These are phyloP conservation scores for Cathartes aura DNA, from an alignment of 2,113 vertebrate genomes.

Conservation along the genomic window DNA sequence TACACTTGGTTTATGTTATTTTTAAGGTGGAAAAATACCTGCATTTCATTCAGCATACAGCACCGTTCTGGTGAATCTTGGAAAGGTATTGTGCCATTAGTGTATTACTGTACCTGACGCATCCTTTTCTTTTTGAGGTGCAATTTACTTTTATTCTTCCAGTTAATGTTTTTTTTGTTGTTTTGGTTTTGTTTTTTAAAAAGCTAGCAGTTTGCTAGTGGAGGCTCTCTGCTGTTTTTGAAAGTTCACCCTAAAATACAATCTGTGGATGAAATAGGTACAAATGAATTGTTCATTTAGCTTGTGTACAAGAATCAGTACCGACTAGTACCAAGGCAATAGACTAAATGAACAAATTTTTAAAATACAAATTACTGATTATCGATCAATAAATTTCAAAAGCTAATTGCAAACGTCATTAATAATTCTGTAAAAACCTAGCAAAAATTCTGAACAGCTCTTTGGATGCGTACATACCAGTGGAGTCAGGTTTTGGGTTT, in stretches of 20 bases:
- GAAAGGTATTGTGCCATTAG: not conserved
- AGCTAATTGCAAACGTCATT: conserved; percentile 14
- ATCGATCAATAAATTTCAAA: not conserved
- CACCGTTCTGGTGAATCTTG: not conserved
- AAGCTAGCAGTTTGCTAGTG: not conserved
- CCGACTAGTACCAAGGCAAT: conserved; percentile 49
- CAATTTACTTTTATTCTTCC: conserved; percentile 64
- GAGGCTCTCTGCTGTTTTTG: conserved; percentile 16
- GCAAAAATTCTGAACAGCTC: not conserved
- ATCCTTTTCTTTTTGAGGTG: conserved; percentile 58
- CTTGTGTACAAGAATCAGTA: conserved; percentile 27
- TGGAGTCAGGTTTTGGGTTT: not conserved
- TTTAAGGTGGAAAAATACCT: conserved; percentile 15
- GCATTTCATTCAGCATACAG: not conserved
- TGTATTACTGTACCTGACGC: not conserved
- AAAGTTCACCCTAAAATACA: not conserved
- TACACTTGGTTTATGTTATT: not conserved
- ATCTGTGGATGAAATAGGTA: conserved; percentile 6
- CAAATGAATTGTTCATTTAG: conserved; percentile 45
- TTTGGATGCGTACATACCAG: not conserved
- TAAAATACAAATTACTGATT: not conserved
- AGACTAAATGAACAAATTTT: not conserved
- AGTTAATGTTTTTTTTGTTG: not conserved
- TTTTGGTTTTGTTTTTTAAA: not conserved
- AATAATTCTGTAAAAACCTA: conserved; percentile 30